These are phyloP conservation scores for Cheirogaleus major DNA, from an alignment of 2,797 vertebrate genomes.

Conservation along the genomic window DNA sequence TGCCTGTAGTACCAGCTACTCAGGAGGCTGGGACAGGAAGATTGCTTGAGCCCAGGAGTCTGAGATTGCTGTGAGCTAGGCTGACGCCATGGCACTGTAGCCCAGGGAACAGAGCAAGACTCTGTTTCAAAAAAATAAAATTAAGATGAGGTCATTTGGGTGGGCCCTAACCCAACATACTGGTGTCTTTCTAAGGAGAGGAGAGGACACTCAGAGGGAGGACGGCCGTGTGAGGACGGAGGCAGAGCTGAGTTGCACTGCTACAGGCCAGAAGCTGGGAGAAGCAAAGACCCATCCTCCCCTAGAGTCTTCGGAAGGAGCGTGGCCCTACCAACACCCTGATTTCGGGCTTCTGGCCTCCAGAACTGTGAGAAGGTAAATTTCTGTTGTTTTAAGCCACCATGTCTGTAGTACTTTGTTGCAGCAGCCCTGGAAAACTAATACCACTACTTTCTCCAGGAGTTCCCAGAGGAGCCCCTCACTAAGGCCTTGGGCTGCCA, in stretches of 20 bases:
- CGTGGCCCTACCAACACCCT: neutral
- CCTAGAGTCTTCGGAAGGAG: neutral
- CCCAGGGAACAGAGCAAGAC: too few relatives aligned
- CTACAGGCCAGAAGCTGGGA: neutral
- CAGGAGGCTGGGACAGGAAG: too few relatives aligned
- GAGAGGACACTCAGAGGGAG: neutral
- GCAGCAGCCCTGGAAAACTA: neutral
- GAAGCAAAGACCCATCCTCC: neutral
- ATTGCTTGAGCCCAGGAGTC: too few relatives aligned
- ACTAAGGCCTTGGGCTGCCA: neutral
- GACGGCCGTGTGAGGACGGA: accelerated
- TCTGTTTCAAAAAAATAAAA: too few relatives aligned
- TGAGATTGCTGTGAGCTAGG: too few relatives aligned
- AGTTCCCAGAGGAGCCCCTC: neutral
- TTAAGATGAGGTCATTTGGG: neutral
- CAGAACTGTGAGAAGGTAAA: neutral
- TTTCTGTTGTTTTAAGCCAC: neutral
- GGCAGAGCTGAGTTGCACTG: neutral
- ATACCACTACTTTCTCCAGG: neutral
- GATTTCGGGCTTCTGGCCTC: neutral
- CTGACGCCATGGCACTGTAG: too few relatives aligned
- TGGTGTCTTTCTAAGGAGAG: neutral
- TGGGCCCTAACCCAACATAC: neutral
- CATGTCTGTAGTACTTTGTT: neutral
- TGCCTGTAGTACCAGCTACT: too few relatives aligned